A percentile compares a stretch with the other conserved stretches of the same genome.
Conservation (phyloP, 2,888 invertebrate genomes). For the Heliconius ismenius region DNA sequence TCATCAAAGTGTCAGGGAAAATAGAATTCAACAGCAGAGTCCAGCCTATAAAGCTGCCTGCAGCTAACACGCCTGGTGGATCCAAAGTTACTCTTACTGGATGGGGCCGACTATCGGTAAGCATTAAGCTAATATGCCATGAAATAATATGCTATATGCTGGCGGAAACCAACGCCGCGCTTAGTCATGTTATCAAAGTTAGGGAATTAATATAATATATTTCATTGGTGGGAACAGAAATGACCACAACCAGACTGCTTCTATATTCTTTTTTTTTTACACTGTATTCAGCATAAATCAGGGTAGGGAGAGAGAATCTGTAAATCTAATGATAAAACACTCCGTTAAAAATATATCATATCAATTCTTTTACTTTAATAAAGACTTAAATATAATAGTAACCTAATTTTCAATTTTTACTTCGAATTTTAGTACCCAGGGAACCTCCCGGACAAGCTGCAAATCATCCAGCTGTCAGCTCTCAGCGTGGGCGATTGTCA, state of each 20-base stretch:
- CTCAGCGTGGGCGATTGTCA: constrained; percentile 76
- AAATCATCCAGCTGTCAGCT: constrained; percentile 76
- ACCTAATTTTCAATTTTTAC: background rate
- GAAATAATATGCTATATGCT: too few species aligned
- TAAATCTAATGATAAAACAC: too few species aligned
- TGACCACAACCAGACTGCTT: too few species aligned
- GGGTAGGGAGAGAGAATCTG: too few species aligned
- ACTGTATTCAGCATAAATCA: too few species aligned
- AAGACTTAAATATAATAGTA: background rate
- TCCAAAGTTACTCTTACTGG: constrained; percentile 67
- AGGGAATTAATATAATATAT: too few species aligned
- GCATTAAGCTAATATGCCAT: constrained; percentile 34
- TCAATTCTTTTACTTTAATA: background rate
- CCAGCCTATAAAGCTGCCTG: constrained; percentile 64
- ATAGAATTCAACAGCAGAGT: constrained; percentile 63
- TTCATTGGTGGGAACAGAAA: too few species aligned
- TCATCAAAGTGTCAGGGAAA: constrained; percentile 58
- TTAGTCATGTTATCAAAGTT: too few species aligned
- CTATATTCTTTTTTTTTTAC: too few species aligned
- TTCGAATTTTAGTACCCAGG: constrained; percentile 77
- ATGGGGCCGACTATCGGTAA: constrained; percentile 75
- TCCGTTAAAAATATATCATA: too few species aligned
- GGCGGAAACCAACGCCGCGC: too few species aligned
- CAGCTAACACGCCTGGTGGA: constrained; percentile 57
- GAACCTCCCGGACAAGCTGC: constrained; percentile 75